Conservation (phyloP, 2,797 vertebrate genomes). For the Buphagus erythrorhynchus region DNA sequence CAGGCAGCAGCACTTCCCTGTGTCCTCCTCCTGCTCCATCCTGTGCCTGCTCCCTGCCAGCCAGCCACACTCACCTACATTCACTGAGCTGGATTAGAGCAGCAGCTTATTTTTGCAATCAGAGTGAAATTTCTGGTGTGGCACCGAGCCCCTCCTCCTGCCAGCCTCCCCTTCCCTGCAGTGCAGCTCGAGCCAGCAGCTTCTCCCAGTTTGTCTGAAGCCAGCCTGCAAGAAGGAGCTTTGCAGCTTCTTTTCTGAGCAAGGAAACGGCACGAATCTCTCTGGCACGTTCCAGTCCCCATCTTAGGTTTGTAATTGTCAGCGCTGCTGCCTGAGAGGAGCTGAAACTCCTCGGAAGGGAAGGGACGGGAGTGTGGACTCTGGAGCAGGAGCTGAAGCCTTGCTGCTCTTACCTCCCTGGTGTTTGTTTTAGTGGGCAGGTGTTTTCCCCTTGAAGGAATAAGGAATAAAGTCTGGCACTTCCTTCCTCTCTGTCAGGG, state of each 20-base stretch:
- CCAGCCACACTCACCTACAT: conserved; percentile 1
- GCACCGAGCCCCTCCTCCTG: conserved; percentile 60
- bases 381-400: background rate
- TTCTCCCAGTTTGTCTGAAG: conserved; percentile 45
- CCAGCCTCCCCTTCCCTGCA: conserved; percentile 64
- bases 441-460: background rate
- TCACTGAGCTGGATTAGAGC: conserved; percentile 48
- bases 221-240: conserved; percentile 30
- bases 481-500: background rate
- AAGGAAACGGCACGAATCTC: background rate
- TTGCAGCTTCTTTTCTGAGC: conserved; percentile 13
- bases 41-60: conserved; percentile 10
- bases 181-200: conserved; percentile 65
- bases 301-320: conserved; percentile 33
- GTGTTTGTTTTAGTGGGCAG: background rate
- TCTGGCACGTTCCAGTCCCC: background rate
- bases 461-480: background rate
- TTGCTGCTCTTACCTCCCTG: background rate
- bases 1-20: conserved; percentile 5
- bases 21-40: background rate
- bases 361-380: background rate
- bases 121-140: conserved; percentile 61
- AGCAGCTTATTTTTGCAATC: conserved; percentile 56
- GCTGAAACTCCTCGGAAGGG: background rate
- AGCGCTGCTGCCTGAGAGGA: background rate